Evolutionary conservation across 2,113 vertebrate genomes (phyloP).

Genomic region (Tamias sibiricus): DNA sequence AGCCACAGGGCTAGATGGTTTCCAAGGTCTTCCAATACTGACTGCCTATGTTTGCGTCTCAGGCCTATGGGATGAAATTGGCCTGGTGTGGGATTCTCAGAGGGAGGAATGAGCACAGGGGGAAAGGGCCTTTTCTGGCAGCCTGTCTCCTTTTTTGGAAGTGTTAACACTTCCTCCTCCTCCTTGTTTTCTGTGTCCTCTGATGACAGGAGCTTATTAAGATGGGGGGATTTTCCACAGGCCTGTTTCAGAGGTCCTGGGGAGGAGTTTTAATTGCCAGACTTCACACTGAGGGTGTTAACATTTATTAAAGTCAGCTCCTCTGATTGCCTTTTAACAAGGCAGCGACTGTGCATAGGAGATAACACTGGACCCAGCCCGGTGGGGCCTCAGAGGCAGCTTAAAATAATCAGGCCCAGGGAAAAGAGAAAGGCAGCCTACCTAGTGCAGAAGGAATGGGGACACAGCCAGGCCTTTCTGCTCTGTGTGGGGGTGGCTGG

Average conservation of each 20-base stretch:
- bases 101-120: neutral
- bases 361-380: constrained; percentile 91
- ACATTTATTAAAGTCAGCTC: constrained; percentile 94
- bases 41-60: neutral
- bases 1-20: neutral
- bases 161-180: constrained; percentile 22
- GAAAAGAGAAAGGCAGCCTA: constrained; percentile 65
- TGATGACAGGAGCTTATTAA: constrained; percentile 70
- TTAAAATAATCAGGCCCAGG: constrained; percentile 91
- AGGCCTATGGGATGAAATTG: neutral
- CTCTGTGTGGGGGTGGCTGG: neutral
- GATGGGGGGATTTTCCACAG: constrained; percentile 83
- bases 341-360: constrained; percentile 89
- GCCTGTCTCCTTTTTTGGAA: constrained; percentile 1
- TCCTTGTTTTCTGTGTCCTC: constrained; percentile 23
- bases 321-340: constrained; percentile 97
- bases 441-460: neutral
- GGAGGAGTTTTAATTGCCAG: constrained; percentile 89
- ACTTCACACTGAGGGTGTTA: constrained; percentile 89
- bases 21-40: neutral
- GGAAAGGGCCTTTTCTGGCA: neutral
- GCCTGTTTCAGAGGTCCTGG: constrained; percentile 81
- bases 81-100: neutral
- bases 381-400: constrained; percentile 87
- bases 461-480: neutral